Percentiles rank a stretch among this genome's conserved stretches.
phyloP scores from a whole-genome alignment of 1,140 invertebrate species.

The Pseudomyrmex sp. region DNA sequence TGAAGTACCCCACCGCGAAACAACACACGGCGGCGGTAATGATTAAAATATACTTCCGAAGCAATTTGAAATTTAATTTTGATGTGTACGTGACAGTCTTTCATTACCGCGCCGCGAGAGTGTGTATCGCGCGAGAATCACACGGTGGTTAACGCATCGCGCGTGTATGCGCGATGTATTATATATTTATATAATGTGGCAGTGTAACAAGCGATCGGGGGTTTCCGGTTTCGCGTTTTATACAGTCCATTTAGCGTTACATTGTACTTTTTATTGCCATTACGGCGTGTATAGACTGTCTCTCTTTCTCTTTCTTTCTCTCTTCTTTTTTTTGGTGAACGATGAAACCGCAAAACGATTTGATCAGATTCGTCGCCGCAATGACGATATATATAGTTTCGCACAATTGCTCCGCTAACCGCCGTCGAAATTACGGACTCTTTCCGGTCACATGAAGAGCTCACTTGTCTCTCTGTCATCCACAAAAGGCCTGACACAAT shows the following conservation, averaged over 20 bases:
- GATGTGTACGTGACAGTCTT: slow-evolving; percentile 4
- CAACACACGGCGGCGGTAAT: slow-evolving; percentile 9
- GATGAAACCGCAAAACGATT: slow-evolving; percentile 54
- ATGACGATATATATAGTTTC: slow-evolving; percentile 51
- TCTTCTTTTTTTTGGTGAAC: background rate
- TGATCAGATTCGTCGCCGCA: slow-evolving; percentile 42
- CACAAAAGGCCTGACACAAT: slow-evolving; percentile 57
- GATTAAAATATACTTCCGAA: slow-evolving; percentile 26
- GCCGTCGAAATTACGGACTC: slow-evolving; percentile 50
- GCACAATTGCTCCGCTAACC: slow-evolving; percentile 59
- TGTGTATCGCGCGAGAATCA: too few species aligned
- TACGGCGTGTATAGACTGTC: slow-evolving; percentile 34
- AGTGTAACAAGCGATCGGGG: slow-evolving; percentile 13
- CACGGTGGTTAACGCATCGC: too few species aligned
- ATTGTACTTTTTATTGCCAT: slow-evolving; percentile 54
- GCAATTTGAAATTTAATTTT: slow-evolving; percentile 40
- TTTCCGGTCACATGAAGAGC: slow-evolving; percentile 43
- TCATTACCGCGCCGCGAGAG: background rate
- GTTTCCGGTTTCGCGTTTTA: slow-evolving; percentile 48
- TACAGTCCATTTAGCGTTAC: slow-evolving; percentile 51
- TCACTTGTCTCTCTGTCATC: slow-evolving; percentile 52
- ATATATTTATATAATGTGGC: background rate
- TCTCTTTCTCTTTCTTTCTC: background rate
- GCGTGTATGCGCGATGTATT: too few species aligned
- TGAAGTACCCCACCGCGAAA: background rate